Conservation (phyloP, 2,888 invertebrate species). For the Eristalis tenax region DNA sequence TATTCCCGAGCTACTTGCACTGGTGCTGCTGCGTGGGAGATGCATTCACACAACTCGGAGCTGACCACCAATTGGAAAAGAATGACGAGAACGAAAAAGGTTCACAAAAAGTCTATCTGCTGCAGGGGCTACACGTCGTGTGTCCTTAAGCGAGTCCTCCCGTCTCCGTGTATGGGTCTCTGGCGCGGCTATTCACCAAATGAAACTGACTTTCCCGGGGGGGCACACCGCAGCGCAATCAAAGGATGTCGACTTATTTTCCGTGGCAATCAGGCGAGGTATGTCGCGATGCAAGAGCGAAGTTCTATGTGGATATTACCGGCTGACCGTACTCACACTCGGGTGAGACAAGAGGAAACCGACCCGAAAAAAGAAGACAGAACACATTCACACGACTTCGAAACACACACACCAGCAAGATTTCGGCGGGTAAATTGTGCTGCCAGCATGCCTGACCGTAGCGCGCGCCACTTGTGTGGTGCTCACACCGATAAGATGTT, state of each 20-base stretch:
- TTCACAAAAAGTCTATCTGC: neutral
- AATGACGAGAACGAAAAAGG: neutral
- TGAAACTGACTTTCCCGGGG: constrained; percentile 31
- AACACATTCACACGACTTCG: constrained; percentile 23
- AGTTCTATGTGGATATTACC: constrained; percentile 35
- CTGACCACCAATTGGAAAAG: constrained; percentile 20
- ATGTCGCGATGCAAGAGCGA: constrained; percentile 36
- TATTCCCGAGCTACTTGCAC: constrained; percentile 25
- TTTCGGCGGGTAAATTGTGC: constrained; percentile 68
- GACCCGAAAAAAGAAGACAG: constrained; percentile 4
- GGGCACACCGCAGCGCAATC: constrained; percentile 7
- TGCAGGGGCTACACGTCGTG: neutral
- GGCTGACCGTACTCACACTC: constrained; percentile 44
- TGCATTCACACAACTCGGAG: constrained; percentile 36
- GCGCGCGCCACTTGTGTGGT: constrained; percentile 32
- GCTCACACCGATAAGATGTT: constrained; percentile 19
- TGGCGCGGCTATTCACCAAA: constrained; percentile 61
- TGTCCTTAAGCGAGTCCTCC: constrained; percentile 26
- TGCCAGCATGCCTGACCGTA: constrained; percentile 59
- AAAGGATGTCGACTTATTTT: constrained; percentile 43
- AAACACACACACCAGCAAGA: constrained; percentile 46
- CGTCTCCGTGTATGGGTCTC: constrained; percentile 14
- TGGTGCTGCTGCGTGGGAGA: constrained; percentile 67
- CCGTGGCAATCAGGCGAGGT: constrained; percentile 15
- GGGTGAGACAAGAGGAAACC: neutral